These are phyloP conservation scores for Odontocerum albicorne DNA, from an alignment of 2,888 invertebrate genomes.

Conservation along the genomic window DNA sequence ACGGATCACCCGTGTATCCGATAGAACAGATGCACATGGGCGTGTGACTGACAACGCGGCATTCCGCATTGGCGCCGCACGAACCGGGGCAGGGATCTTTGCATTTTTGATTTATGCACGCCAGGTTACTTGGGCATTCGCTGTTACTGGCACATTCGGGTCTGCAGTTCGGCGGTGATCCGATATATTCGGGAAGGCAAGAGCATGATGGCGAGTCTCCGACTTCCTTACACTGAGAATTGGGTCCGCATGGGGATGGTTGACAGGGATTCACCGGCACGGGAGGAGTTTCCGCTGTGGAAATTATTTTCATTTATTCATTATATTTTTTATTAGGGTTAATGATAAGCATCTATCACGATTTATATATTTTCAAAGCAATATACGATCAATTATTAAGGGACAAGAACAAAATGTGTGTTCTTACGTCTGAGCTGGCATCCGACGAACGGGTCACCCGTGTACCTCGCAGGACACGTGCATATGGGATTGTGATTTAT, in stretches of 20 bases:
- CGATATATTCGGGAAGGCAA: constrained; percentile 67
- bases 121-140: constrained; percentile 68
- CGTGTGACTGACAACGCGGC: constrained; percentile 74
- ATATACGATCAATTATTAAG: too few species aligned
- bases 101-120: constrained; percentile 78
- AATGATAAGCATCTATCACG: too few species aligned
- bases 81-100: constrained; percentile 71
- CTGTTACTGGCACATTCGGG: constrained; percentile 80
- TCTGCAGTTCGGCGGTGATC: constrained; percentile 74
- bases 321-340: too few species aligned
- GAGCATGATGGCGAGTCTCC: constrained; percentile 74
- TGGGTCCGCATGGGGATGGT: constrained; percentile 81
- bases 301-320: too few species aligned
- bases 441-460: constrained; percentile 75
- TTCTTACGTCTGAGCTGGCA: constrained; percentile 62
- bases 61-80: constrained; percentile 74
- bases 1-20: constrained; percentile 77
- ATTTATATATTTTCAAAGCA: too few species aligned
- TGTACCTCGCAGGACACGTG: constrained; percentile 66
- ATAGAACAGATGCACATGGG: constrained; percentile 68
- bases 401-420: too few species aligned
- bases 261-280: constrained; percentile 66
- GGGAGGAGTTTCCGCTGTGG: constrained; percentile 50
- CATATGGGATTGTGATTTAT: constrained; percentile 81
- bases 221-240: constrained; percentile 69